phyloP scores from a whole-genome alignment of 1,140 invertebrate species.

The Drosophila busckii region DNA sequence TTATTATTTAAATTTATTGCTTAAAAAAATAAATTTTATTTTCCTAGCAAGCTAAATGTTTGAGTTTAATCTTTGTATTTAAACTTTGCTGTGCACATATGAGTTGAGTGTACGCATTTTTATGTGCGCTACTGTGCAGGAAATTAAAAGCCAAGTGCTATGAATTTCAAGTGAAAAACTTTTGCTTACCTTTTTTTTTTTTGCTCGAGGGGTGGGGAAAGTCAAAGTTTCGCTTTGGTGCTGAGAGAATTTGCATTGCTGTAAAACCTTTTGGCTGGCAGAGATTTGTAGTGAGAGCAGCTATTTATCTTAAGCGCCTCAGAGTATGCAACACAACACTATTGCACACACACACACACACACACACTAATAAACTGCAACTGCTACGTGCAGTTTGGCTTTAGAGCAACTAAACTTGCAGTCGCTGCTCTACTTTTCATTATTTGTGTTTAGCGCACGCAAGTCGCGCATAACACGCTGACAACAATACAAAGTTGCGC shows the following conservation, averaged over 20 bases:
- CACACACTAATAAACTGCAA: slow-evolving; percentile 55
- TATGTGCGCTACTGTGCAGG: slow-evolving; percentile 6
- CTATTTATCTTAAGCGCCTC: slow-evolving; percentile 66
- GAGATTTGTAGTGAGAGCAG: slow-evolving; percentile 54
- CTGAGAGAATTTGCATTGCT: slow-evolving; percentile 4
- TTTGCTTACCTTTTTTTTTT: slow-evolving; percentile 19
- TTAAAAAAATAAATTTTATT: too few species aligned
- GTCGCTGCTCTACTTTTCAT: slow-evolving; percentile 53
- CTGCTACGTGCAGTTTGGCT: slow-evolving; percentile 70
- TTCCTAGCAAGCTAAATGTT: too few species aligned
- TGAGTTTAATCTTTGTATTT: too few species aligned
- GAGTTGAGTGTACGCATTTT: too few species aligned
- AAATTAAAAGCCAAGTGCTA: slow-evolving; percentile 3
- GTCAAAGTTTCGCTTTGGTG: background rate
- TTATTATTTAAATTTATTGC: too few species aligned
- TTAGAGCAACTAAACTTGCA: slow-evolving; percentile 71
- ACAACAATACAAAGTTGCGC: background rate
- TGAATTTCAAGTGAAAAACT: slow-evolving; percentile 15
- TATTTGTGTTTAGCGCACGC: slow-evolving; percentile 69
- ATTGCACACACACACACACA: slow-evolving; percentile 7
- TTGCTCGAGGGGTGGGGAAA: background rate
- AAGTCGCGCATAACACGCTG: slow-evolving; percentile 52
- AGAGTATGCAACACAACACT: slow-evolving; percentile 56
- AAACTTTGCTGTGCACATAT: too few species aligned
- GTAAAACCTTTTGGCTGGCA: slow-evolving; percentile 2